Evolutionary conservation across 2,113 vertebrate species (phyloP).

Genomic region (Catagonus wagneri): DNA sequence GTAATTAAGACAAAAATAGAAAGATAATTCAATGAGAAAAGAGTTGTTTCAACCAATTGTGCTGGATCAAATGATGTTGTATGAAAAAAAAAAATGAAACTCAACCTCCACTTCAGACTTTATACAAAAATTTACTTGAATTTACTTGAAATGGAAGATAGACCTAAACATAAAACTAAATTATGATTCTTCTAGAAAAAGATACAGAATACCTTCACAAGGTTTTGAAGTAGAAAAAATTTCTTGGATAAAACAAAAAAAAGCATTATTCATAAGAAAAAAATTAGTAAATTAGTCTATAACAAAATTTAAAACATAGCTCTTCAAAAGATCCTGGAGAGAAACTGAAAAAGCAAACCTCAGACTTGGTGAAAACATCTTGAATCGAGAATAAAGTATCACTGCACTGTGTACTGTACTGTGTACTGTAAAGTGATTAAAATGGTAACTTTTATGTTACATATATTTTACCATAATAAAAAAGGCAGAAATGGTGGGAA

Average conservation of each 20-base stretch:
- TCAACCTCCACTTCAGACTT: neutral
- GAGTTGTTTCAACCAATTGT: neutral
- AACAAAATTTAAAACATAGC: constrained; percentile 20
- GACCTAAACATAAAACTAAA: constrained; percentile 2
- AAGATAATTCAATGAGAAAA: neutral
- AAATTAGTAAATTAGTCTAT: neutral
- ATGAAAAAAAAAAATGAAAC: neutral
- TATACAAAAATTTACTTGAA: neutral
- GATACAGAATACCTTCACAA: neutral
- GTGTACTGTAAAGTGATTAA: neutral
- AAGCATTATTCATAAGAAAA: neutral
- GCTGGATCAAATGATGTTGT: neutral
- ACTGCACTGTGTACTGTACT: neutral
- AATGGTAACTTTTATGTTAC: neutral
- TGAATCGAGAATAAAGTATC: neutral
- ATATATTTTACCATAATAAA: constrained; percentile 1
- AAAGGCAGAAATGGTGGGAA: neutral
- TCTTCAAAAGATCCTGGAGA: neutral
- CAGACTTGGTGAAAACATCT: neutral
- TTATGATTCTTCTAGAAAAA: neutral
- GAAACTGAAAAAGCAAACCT: neutral
- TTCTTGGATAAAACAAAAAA: neutral
- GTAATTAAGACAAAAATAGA: neutral
- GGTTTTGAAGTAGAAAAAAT: neutral
- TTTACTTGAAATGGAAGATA: constrained; percentile 19